phyloP scores from a whole-genome alignment of 1,140 invertebrate genomes.

The Drosophila yakuba region DNA sequence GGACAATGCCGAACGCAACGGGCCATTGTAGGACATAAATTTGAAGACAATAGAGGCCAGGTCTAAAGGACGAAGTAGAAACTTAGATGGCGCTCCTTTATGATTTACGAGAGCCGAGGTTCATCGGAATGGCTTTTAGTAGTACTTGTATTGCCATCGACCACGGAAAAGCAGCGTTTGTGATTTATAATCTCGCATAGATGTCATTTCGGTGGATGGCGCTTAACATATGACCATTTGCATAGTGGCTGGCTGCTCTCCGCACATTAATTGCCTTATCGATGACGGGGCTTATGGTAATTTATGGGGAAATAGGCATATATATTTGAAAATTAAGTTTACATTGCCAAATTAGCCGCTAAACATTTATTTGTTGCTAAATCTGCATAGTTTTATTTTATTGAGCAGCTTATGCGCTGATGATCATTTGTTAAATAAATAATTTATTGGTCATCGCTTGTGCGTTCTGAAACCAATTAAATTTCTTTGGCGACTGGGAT shows the following conservation, averaged over 20 bases:
- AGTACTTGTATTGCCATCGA: conserved; percentile 31
- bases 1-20: neutral
- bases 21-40: conserved; percentile 44
- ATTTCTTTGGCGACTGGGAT: too few species aligned
- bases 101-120: conserved; percentile 24
- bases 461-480: too few species aligned
- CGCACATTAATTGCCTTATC: conserved; percentile 14
- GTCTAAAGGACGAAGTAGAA: conserved; percentile 2
- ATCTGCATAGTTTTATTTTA: neutral
- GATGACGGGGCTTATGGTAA: conserved; percentile 18
- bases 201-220: conserved; percentile 40
- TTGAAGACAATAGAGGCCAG: conserved; percentile 22
- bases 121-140: conserved; percentile 53
- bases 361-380: neutral
- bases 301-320: conserved; percentile 28
- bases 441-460: neutral
- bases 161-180: neutral
- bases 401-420: neutral
- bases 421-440: neutral
- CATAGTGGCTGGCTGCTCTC: conserved; percentile 20
- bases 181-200: conserved; percentile 53
- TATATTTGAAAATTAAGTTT: neutral
- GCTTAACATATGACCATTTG: conserved; percentile 25
- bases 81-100: conserved; percentile 7
- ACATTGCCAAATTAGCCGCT: conserved; percentile 2